These are phyloP conservation scores for Nebria ingens DNA, from an alignment of 1,140 invertebrate genomes.

Conservation along the genomic window DNA sequence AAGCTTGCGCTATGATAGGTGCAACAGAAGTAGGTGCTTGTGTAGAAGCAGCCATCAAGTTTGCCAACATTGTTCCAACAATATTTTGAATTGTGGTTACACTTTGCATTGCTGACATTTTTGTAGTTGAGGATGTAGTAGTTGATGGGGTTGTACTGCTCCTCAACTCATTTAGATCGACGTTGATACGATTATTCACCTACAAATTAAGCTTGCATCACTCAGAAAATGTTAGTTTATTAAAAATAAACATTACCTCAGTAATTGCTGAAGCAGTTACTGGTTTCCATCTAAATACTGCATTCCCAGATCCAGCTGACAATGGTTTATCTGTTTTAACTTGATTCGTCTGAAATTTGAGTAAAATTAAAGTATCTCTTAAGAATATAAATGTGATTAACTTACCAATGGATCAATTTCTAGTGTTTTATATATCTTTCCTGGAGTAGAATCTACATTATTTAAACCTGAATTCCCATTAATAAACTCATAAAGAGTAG, in stretches of 20 bases:
- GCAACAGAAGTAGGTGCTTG: conserved; percentile 4
- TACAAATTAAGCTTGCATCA: neutral
- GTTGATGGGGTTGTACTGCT: conserved; percentile 6
- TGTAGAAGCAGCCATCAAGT: neutral
- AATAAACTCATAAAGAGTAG: no score
- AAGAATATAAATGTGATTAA: neutral
- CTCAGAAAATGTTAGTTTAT: neutral
- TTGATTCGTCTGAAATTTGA: conserved; percentile 1
- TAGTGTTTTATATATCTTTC: neutral
- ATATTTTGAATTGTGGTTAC: conserved; percentile 4
- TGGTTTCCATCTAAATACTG: conserved; percentile 6
- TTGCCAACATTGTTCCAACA: neutral
- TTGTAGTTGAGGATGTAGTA: conserved; percentile 12
- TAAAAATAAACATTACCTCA: neutral
- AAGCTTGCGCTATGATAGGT: conserved; percentile 12
- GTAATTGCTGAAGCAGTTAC: neutral
- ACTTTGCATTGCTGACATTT: conserved; percentile 12
- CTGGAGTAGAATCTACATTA: neutral
- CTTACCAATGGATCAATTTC: conserved; percentile 10
- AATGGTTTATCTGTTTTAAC: neutral
- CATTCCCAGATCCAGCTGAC: neutral
- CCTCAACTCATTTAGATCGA: neutral
- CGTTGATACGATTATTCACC: neutral
- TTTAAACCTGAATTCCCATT: no score
- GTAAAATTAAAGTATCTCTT: neutral